Base-by-base conservation (phyloP, 2,113 vertebrate genomes). In the Pelecanus crispus region DNA sequence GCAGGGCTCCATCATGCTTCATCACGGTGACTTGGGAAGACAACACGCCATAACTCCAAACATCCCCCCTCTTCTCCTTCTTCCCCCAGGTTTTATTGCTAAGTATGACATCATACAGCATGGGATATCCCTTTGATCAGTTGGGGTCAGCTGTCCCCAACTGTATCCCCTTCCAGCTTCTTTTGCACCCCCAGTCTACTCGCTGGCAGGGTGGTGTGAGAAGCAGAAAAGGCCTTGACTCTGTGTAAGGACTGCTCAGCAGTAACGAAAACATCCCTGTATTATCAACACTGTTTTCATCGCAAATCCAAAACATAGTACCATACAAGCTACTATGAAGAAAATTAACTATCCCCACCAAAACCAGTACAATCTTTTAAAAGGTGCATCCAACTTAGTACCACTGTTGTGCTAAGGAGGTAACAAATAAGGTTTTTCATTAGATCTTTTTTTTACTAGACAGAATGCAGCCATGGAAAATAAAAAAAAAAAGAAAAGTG, bases 151-250 rank as follows among this genome's bases (percentile, higher is more conserved):
- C 22, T 66, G 26, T 86, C 36, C 36, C 77, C 15, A 1, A 5
- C 24, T 29, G 6, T 31, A 47, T 53, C 56, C 17, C 26, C 26
- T 86, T 31, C 14, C 38, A 81, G 3, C 4, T 53, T 10, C 58
- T 59, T 59, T 44, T 65, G 32, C n/a, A 36, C 17, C 16, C 25
- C 24, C 49, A 84, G 58, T n/a, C 53, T 34, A 11, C 66, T 90
- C 2, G 0, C 42, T 42, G 32, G 17, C 26, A 15, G 32, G 20
- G 18, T 16, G 16, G 15, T 5, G 4, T 40, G 21, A 53, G 1
- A 2, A 66, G 75, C 50, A 61, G 81, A 79, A 70, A 75, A 82
- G 42, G 7, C 34, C 50, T 79, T 62, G 67, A 9, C 9, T 8
- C 32, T 34, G 24, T 17, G 19, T 13, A 16, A 73, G 16, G 10